These are phyloP conservation scores for Lucifuga dentata DNA, from an alignment of 2,113 vertebrate species.

Conservation along the genomic window DNA sequence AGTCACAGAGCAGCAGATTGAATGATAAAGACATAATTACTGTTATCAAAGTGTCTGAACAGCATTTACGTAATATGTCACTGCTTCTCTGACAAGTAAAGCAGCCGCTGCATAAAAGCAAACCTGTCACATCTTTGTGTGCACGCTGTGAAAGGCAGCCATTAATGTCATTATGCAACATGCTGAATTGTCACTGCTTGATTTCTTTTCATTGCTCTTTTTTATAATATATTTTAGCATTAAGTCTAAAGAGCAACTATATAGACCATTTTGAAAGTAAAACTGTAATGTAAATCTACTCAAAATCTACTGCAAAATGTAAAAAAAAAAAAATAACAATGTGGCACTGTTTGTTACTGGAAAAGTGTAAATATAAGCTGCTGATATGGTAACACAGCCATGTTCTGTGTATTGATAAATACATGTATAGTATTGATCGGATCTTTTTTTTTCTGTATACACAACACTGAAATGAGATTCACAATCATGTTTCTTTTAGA, in stretches of 20 bases:
- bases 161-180: slow-evolving; percentile 28
- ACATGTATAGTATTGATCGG: too few relatives aligned
- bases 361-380: too few relatives aligned
- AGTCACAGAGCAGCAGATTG: slow-evolving; percentile 4
- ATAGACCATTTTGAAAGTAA: too few relatives aligned
- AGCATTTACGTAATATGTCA: slow-evolving; percentile 44
- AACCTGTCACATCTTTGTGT: slow-evolving; percentile 40
- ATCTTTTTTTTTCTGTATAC: too few relatives aligned
- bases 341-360: too few relatives aligned
- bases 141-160: slow-evolving; percentile 10
- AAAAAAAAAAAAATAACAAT: too few relatives aligned
- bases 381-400: too few relatives aligned
- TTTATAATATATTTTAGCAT: background rate
- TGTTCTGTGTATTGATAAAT: too few relatives aligned
- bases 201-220: slow-evolving; percentile 3
- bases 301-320: too few relatives aligned
- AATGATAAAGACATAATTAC: slow-evolving; percentile 63
- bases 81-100: slow-evolving; percentile 19
- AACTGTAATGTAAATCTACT: too few relatives aligned
- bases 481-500: too few relatives aligned
- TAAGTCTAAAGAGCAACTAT: background rate
- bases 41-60: slow-evolving; percentile 56
- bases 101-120: slow-evolving; percentile 45
- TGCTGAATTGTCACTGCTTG: slow-evolving; percentile 13
- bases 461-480: too few relatives aligned